Evolutionary conservation across 2,888 invertebrate genomes (phyloP), one percentile per base, ranked within the genome.

Genomic region (Pelosia muscerda): DNA sequence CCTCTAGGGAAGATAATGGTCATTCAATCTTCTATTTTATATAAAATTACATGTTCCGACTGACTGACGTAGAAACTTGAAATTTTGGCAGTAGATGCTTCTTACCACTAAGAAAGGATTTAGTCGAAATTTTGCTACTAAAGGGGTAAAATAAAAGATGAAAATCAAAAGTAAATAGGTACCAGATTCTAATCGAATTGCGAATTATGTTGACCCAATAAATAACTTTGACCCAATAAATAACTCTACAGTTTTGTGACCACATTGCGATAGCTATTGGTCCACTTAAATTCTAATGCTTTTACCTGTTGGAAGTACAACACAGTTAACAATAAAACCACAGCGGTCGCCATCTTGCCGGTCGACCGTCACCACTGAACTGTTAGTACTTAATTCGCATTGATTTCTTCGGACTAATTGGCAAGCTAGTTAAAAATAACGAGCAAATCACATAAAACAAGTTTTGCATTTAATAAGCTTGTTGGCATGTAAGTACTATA

Each of bases 331-430:
- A 70, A 66, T 25, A 66, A 57, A 22, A 59, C 42, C 61, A 38
- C 42, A 65, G 64, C 68, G 19, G 25, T 67, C 62, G 59, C 54
- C 63, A 55, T 42, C 54, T 53, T 55, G n/a, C 42, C 31, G 28
- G 58, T 55, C 54, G 56, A 72, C 11, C 56, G 25, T 56, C 68
- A 54, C 25, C 62, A 58, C 23, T 58, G 13, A 58, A 73, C 67
- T 72, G 65, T 42, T 10, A 15, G 28, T 56, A 53, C 23, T 11
- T 28, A 25, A 19, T 25, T 25, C 42, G 22, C 0, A 19, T 53
- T 75, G 25, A 76, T 64, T 71, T 53, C 26, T n/a, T 63, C 10
- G 25, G 23, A 10, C 62, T 70, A 70, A 79, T 76, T 79, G 74
- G 63, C 55, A 53, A 25, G 19, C 0, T 49, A 63, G 53, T 63